Percentiles rank a stretch among this genome's conserved stretches.
Conservation (phyloP, 2,113 vertebrate genomes). For the Dolichotis patagonum region DNA sequence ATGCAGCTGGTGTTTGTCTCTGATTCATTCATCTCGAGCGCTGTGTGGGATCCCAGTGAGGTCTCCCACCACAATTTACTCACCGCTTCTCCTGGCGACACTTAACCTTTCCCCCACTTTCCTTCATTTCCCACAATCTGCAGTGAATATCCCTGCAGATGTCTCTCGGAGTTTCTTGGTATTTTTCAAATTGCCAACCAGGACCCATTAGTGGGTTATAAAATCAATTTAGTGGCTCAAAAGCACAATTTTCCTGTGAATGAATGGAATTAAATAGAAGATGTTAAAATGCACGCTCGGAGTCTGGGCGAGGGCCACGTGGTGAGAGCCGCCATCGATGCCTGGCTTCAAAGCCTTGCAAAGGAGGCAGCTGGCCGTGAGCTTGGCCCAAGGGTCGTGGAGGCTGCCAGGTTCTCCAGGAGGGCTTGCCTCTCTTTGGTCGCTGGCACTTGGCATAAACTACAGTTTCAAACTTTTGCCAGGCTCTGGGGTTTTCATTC, state of each 20-base stretch:
- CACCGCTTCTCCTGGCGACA: no score
- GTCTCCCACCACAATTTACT: not conserved
- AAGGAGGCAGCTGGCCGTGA: not conserved
- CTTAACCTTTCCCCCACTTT: not conserved
- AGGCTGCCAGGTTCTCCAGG: not conserved
- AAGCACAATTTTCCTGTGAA: conserved; percentile 19
- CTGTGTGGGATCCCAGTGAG: not conserved
- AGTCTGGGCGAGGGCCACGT: not conserved
- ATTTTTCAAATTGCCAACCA: not conserved
- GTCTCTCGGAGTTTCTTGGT: conserved; percentile 1
- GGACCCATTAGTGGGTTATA: conserved; percentile 63
- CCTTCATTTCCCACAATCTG: not conserved
- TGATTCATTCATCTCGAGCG: not conserved
- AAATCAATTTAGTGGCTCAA: conserved; percentile 65
- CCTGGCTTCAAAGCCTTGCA: fast-evolving
- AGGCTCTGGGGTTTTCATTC: not conserved
- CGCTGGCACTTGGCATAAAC: not conserved
- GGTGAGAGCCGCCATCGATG: no score
- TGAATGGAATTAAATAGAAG: conserved; percentile 6
- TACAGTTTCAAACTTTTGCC: not conserved
- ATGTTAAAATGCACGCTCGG: not conserved
- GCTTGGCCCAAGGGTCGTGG: not conserved
- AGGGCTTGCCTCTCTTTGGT: not conserved
- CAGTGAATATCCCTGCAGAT: not conserved
- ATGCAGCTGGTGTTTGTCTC: not conserved